Evolutionary conservation across 2,888 invertebrate genomes (phyloP).

Genomic region (Meghimatium bilineatum): DNA sequence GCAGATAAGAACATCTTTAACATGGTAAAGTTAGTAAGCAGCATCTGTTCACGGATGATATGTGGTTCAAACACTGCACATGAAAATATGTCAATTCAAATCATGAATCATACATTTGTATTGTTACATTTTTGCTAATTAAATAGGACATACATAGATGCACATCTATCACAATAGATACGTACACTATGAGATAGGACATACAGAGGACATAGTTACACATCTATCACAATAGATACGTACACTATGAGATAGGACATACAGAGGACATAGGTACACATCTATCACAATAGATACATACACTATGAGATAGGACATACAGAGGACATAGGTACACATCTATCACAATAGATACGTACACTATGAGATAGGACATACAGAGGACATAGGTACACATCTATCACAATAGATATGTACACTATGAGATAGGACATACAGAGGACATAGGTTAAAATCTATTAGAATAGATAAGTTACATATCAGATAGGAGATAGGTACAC

Average conservation of each 20-base stretch:
- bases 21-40: slow-evolving; percentile 70
- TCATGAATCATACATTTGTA: background rate
- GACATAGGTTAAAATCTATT: no score
- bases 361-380: background rate
- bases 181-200: background rate
- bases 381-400: no score
- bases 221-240: background rate
- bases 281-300: no score
- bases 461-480: no score
- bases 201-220: background rate
- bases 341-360: background rate
- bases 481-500: no score
- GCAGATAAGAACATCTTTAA: slow-evolving; percentile 73
- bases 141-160: background rate
- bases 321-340: background rate
- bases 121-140: background rate
- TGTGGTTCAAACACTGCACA: slow-evolving; percentile 71
- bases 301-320: no score
- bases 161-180: no score
- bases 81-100: background rate
- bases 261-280: background rate
- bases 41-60: slow-evolving; percentile 70
- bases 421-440: no score
- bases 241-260: background rate
- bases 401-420: no score